Percentiles rank a stretch among this genome's conserved stretches.
phyloP scores from a whole-genome alignment of 2,113 vertebrate genomes.

The Tragelaphus buxtoni region DNA sequence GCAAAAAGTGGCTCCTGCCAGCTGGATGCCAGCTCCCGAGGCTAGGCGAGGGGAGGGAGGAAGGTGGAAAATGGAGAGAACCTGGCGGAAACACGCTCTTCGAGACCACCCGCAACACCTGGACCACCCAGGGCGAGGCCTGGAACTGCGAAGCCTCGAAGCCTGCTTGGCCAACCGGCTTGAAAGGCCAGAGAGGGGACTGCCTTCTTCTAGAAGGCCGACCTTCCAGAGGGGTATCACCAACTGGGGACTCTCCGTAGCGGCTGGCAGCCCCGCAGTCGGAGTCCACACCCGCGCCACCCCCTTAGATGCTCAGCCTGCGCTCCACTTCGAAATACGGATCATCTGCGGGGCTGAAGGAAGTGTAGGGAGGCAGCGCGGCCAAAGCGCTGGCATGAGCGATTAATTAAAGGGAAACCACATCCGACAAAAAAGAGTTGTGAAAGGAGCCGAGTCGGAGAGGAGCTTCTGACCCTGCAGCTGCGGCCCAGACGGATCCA shows the following conservation, averaged over 20 bases:
- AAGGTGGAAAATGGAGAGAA: not conserved
- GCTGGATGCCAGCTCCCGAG: not conserved
- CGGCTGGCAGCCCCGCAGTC: not conserved
- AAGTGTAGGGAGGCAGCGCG: constrained; percentile 22
- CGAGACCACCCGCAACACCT: constrained; percentile 56
- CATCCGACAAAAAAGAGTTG: constrained; percentile 80
- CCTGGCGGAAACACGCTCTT: not conserved
- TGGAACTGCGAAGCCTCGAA: not conserved
- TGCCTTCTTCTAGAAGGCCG: not conserved
- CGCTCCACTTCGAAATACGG: constrained; percentile 50
- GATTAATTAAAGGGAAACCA: constrained; percentile 82
- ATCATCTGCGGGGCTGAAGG: constrained; percentile 56
- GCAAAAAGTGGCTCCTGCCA: not conserved
- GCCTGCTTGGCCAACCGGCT: not conserved
- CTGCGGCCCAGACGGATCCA: constrained; percentile 77
- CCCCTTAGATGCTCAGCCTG: not conserved
- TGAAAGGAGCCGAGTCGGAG: constrained; percentile 58
- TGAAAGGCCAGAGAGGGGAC: not conserved
- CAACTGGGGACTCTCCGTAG: not conserved
- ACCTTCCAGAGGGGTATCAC: not conserved
- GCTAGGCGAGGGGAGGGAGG: not conserved
- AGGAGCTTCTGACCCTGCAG: constrained; percentile 66
- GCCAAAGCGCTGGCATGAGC: constrained; percentile 77
- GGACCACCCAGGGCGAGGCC: constrained; percentile 63
- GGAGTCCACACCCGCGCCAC: not conserved